Evolutionary conservation across 1,140 invertebrate species (phyloP).

Genomic region (Drosophila navojoa): DNA sequence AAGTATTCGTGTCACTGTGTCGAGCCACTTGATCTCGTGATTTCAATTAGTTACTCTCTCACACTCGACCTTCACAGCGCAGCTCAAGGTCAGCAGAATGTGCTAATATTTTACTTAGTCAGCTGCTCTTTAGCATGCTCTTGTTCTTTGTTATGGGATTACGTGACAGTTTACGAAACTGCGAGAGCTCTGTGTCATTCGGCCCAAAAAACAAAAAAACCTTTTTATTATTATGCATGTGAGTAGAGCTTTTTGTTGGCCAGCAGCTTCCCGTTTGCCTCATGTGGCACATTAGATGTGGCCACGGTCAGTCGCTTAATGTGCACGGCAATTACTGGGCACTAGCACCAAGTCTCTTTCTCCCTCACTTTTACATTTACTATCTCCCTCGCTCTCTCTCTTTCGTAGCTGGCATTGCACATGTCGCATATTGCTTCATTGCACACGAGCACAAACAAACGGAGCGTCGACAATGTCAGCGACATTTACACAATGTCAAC

Average conservation of each 20-base stretch:
- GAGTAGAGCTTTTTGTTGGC: constrained; percentile 24
- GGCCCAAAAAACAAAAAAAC: constrained; percentile 1
- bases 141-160: background rate
- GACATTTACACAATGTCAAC: constrained; percentile 72
- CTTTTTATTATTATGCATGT: constrained; percentile 62
- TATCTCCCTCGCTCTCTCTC: background rate
- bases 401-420: constrained; percentile 17
- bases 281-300: constrained; percentile 28
- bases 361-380: background rate
- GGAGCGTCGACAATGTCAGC: constrained; percentile 58
- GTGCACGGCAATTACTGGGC: constrained; percentile 40
- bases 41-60: background rate
- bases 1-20: too few species aligned
- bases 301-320: constrained; percentile 37
- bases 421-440: constrained; percentile 54
- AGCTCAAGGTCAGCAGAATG: constrained; percentile 1
- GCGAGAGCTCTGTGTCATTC: background rate
- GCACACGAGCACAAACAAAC: constrained; percentile 52
- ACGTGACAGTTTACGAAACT: constrained; percentile 11
- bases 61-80: background rate
- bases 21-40: background rate
- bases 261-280: constrained; percentile 15
- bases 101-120: background rate
- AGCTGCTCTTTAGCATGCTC: background rate
- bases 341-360: constrained; percentile 1